These are phyloP conservation scores for Tachuris rubrigastra DNA, from an alignment of 2,113 vertebrate genomes.

Conservation along the genomic window DNA sequence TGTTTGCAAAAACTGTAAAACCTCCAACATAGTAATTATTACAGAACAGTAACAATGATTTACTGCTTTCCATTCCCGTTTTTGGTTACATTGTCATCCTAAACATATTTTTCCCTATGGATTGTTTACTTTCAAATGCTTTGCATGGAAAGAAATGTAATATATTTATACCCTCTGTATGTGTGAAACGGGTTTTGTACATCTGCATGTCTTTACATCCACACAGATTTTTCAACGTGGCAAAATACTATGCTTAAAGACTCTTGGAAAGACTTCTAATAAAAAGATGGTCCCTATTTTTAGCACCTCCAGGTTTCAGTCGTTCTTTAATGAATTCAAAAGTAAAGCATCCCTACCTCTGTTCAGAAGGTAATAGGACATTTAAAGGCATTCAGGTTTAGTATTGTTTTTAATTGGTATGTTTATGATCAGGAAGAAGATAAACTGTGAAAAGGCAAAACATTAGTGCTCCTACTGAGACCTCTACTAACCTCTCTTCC, in stretches of 20 bases:
- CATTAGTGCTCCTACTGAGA: slow-evolving; percentile 69
- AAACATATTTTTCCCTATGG: neutral
- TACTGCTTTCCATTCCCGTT: neutral
- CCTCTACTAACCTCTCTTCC: slow-evolving; percentile 70
- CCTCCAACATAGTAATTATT: neutral
- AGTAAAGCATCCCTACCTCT: neutral
- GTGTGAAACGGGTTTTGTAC: neutral
- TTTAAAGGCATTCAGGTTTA: slow-evolving; percentile 57
- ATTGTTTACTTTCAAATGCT: neutral
- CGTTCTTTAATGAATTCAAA: neutral
- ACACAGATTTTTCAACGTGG: neutral
- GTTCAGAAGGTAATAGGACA: slow-evolving; percentile 33
- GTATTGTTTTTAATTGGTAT: slow-evolving; percentile 69
- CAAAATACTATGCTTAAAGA: neutral
- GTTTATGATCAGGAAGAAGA: slow-evolving; percentile 67
- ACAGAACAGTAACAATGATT: slow-evolving; percentile 1
- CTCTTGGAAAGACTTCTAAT: neutral
- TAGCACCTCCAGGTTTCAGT: neutral
- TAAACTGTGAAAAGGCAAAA: slow-evolving; percentile 75
- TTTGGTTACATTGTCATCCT: neutral
- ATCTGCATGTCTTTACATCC: neutral
- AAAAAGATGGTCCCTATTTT: neutral
- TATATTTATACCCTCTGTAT: neutral
- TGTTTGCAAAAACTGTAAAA: slow-evolving; percentile 25
- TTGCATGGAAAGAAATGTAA: neutral